phyloP scores from a whole-genome alignment of 1,140 invertebrate genomes.

The Phenacoccus solenopsis region DNA sequence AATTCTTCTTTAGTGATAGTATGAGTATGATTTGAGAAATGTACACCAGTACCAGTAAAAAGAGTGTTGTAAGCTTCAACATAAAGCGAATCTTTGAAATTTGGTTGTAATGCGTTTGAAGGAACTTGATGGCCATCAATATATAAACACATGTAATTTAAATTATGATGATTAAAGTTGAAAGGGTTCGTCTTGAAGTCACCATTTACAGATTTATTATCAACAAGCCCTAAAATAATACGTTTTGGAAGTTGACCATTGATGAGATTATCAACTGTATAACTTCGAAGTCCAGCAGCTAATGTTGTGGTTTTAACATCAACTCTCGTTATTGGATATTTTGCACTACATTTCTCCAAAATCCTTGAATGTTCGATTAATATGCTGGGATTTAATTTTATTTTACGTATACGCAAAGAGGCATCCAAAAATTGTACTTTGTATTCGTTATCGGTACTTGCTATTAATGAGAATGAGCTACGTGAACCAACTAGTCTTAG shows the following conservation, averaged over 20 bases:
- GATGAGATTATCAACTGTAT: conserved; percentile 29
- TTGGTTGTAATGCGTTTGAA: no score
- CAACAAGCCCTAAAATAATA: conserved; percentile 34
- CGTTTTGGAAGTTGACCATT: conserved; percentile 33
- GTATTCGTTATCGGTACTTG: conserved; percentile 8
- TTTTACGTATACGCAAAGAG: conserved; percentile 30
- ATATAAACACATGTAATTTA: conserved; percentile 24
- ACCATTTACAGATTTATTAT: conserved; percentile 34
- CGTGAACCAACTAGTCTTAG: conserved; percentile 30
- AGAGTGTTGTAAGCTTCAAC: conserved; percentile 31
- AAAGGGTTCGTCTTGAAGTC: conserved; percentile 30
- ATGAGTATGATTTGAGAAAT: conserved; percentile 26
- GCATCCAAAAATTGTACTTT: conserved; percentile 28
- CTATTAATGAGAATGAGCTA: conserved; percentile 32
- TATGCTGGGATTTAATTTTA: conserved; percentile 31
- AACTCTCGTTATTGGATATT: conserved; percentile 33
- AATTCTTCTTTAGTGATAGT: not conserved
- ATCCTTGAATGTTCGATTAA: conserved; percentile 32
- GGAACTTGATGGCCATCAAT: conserved; percentile 22
- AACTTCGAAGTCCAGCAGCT: conserved; percentile 22
- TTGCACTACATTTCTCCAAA: conserved; percentile 31
- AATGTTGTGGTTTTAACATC: conserved; percentile 34
- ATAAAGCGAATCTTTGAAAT: no score
- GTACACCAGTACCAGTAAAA: conserved; percentile 32
- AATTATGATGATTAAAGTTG: conserved; percentile 32